Base-by-base conservation (phyloP, 2,888 invertebrate species). In the Tuta absoluta region DNA sequence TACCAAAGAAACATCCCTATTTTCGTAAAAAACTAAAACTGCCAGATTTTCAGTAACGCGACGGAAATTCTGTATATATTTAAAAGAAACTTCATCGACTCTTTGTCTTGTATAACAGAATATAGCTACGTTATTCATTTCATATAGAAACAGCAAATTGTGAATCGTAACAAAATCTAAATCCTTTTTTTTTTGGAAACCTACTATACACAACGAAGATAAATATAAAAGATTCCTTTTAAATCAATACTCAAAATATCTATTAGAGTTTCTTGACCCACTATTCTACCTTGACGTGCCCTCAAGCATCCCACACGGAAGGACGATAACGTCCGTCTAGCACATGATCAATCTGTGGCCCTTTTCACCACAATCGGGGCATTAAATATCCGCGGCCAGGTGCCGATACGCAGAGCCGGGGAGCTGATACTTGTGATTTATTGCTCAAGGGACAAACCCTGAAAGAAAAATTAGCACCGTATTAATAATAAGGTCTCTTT, bases 331-430 rank as follows among this genome's bases (percentile, higher is more conserved):
- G 80, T 80, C 79, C 48, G 24, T 48, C 51, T 41, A 67, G 67
- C 73, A 67, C 76, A 73, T 78, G 82, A 82, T 82, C 81, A 77
- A 81, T 81, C 81, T 78, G 33, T 33, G 72, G 69, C 77, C 79
- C 80, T 78, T 74, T 75, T 79, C 81, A 75, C 68, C 68, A 69
- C 77, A 73, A 81, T 81, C 82, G 77, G 72, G 68, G 12, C 71
- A 72, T 75, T 72, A 75, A 76, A 80, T 81, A 80, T 79, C 74
- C 78, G 71, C 69, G 69, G 66, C 72, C 56, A 56, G 56, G 56
- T 56, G 51, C 51, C 51, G 56, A 56, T 56, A 56, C 56, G 23
- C 14, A n/a, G 23, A 14, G 23, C 23, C 28, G 56, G 24, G 28
- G 14, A 24, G n/a, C 24, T n/a, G 28, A 56, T 56, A 7, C 56